A percentile compares a stretch with the other conserved stretches of the same genome.
Evolutionary conservation across 2,113 vertebrate species (phyloP).

Genomic region (Oostethus manadensis): DNA sequence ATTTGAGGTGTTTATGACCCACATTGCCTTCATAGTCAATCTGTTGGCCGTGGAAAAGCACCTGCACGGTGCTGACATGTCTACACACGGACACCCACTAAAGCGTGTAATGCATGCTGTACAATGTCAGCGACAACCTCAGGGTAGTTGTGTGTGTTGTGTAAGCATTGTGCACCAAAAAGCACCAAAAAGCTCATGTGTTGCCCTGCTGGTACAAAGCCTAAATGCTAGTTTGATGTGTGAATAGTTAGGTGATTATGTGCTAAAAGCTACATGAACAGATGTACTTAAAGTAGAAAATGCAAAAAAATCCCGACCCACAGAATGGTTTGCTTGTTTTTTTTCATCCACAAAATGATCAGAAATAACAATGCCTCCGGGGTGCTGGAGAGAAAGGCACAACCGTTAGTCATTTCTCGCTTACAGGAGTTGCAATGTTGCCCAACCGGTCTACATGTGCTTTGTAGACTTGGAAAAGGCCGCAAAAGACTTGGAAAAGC

Average conservation of each 20-base stretch:
- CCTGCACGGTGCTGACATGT: conserved; percentile 3
- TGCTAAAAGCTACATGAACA: background rate
- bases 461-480: too few species aligned
- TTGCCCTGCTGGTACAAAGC: background rate
- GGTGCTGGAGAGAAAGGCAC: too few species aligned
- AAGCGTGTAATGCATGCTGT: conserved; percentile 5
- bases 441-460: too few species aligned
- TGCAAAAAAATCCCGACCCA: background rate
- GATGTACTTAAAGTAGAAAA: background rate
- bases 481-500: too few species aligned
- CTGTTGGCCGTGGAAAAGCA: background rate
- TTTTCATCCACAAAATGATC: too few species aligned
- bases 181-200: background rate
- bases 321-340: background rate
- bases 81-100: conserved; percentile 1
- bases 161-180: background rate
- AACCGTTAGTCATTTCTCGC: too few species aligned
- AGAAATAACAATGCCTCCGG: too few species aligned
- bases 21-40: background rate
- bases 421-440: too few species aligned
- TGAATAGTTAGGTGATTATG: background rate
- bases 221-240: conserved; percentile 1
- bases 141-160: background rate
- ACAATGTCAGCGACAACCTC: conserved; percentile 5
- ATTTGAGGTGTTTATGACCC: background rate